These are phyloP conservation scores for Sebastes cheni DNA, from an alignment of 2,797 vertebrate species.

Conservation along the genomic window DNA sequence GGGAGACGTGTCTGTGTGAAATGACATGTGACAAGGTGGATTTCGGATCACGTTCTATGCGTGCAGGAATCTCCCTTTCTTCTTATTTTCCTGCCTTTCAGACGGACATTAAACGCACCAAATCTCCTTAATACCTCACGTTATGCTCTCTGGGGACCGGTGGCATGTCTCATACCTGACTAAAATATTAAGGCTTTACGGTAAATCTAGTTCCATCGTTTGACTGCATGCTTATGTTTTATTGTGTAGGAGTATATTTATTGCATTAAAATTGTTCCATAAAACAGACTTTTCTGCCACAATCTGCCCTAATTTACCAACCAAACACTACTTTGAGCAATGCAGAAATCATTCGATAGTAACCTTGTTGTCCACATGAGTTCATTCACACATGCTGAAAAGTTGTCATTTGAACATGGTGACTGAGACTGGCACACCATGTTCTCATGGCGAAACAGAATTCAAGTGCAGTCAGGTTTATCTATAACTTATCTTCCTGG, in stretches of 20 bases:
- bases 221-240: background rate
- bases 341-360: background rate
- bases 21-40: slow-evolving; percentile 62
- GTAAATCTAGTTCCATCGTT: background rate
- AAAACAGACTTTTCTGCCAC: background rate
- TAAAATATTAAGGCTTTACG: background rate
- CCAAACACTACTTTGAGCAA: background rate
- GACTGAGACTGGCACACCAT: background rate
- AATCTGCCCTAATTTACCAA: background rate
- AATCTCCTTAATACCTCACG: background rate
- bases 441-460: background rate
- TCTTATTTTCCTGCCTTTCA: background rate
- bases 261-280: background rate
- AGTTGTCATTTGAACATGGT: background rate
- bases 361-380: background rate
- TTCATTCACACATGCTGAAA: background rate
- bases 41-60: slow-evolving; percentile 32
- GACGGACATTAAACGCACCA: slow-evolving; percentile 18
- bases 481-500: slow-evolving; percentile 30
- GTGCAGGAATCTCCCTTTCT: slow-evolving; percentile 29
- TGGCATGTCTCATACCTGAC: background rate
- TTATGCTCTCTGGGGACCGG: background rate
- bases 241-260: background rate
- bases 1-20: slow-evolving; percentile 55
- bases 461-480: slow-evolving; percentile 50